Conservation (phyloP, 2,888 invertebrate species). For the Xanthia togata region DNA sequence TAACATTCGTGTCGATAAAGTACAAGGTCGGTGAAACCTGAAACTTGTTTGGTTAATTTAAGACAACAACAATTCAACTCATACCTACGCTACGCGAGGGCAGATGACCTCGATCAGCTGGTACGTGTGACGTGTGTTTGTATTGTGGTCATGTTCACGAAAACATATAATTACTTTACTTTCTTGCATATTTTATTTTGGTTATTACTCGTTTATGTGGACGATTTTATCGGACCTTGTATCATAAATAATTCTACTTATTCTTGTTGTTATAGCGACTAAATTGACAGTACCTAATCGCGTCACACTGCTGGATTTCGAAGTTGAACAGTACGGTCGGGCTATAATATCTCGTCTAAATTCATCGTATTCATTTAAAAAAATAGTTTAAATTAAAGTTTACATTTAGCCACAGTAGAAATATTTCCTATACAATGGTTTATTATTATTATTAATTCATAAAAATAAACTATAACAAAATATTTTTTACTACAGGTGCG, state of each 20-base stretch:
- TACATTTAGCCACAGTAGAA: background rate
- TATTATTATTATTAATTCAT: background rate
- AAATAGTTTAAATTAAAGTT: too few relatives aligned
- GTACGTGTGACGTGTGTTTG: constrained; percentile 32
- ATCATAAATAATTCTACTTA: background rate
- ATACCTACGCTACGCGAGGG: constrained; percentile 31
- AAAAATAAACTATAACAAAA: background rate
- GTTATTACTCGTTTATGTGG: constrained; percentile 8
- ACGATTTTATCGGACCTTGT: constrained; percentile 4
- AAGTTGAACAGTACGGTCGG: background rate
- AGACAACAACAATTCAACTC: constrained; percentile 41
- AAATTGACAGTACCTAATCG: background rate
- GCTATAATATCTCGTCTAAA: background rate
- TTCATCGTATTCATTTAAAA: too few relatives aligned
- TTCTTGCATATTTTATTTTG: constrained; percentile 45
- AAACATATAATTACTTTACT: constrained; percentile 28
- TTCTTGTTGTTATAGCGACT: background rate
- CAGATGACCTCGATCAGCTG: constrained; percentile 36
- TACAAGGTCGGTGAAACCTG: constrained; percentile 70
- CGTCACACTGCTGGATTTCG: background rate
- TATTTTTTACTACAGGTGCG: constrained; percentile 88
- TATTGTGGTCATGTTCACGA: constrained; percentile 4
- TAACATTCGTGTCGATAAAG: constrained; percentile 63
- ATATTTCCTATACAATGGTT: background rate
- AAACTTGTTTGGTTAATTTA: constrained; percentile 47